phyloP scores from a whole-genome alignment of 2,888 invertebrate species.

The Cordylochernes scorpioides region DNA sequence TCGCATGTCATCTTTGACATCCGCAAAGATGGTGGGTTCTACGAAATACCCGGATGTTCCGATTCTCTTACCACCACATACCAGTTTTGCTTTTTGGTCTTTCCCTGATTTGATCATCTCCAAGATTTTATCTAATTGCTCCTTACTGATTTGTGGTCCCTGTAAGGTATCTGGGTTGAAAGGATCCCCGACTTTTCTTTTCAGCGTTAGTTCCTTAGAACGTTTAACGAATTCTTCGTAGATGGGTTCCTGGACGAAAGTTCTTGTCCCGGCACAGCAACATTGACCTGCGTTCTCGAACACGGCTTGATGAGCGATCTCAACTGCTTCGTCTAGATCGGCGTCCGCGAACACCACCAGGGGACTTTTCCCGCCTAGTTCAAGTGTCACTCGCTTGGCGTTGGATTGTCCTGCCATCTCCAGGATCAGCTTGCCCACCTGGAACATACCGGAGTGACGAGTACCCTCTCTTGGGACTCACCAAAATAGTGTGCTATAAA shows the following conservation, averaged over 20 bases:
- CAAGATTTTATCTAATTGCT: constrained; percentile 57
- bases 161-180: constrained; percentile 38
- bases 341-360: constrained; percentile 51
- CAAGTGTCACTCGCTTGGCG: constrained; percentile 51
- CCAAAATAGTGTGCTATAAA: no score
- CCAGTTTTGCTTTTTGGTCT: constrained; percentile 53
- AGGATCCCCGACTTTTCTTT: constrained; percentile 51
- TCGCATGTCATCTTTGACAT: constrained; percentile 54
- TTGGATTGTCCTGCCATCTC: constrained; percentile 44
- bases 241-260: constrained; percentile 58
- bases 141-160: constrained; percentile 48
- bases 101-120: constrained; percentile 48
- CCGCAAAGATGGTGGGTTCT: constrained; percentile 51
- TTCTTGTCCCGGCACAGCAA: constrained; percentile 62
- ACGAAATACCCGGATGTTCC: constrained; percentile 52
- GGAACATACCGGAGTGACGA: neutral
- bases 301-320: constrained; percentile 20
- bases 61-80: constrained; percentile 40
- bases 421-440: constrained; percentile 28
- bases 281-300: constrained; percentile 34
- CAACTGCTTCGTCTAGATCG: constrained; percentile 27
- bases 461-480: no score
- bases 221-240: constrained; percentile 58
- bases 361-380: constrained; percentile 70
- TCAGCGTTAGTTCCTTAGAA: constrained; percentile 38